Evolutionary conservation across 2,797 vertebrate genomes (phyloP), one percentile per base, ranked within the genome.

Genomic region (Coilia nasus): DNA sequence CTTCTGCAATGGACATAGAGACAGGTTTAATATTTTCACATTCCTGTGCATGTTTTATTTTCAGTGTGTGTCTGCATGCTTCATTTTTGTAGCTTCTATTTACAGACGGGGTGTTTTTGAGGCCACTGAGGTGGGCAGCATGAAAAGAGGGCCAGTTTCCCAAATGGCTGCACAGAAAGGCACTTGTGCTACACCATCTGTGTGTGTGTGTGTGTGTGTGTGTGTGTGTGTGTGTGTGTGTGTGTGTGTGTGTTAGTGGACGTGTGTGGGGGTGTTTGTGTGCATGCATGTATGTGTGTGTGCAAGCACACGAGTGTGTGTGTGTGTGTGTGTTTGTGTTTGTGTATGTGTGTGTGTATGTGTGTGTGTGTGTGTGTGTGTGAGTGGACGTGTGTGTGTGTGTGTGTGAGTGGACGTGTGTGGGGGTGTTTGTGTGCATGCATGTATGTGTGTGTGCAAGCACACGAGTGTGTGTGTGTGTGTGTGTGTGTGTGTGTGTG

Each of bases 21-120:
- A 71, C 11, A 71, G 5, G 19, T 31, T 31, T 67, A 3, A 31
- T 71, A 31, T 71, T 35, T 71, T 14, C 5, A 17, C 4, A 28
- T 67, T 67, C 10, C 28, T 71, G 62, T 31, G 14, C 28, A 71
- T 71, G 28, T 71, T 35, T 1, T 71, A 15, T 35, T 35, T 71
- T 14, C 11, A 31, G 28, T 31, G 64, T 31, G 25, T 71, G 28
- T 28, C 2, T 31, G 28, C 4, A 71, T 31, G 71, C 31, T 31
- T 75, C 5, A 35, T 75, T 71, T 17, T 1, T 17, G 31, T 28
- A 6, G 28, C 14, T 1, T 75, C 31, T 78, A 78, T 78, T 78
- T 78, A 78, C 71, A 78, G 71, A 78, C 17, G 25, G 71, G 71
- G 31, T 78, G 71, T 78, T 78, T 44, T 71, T 71, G 28, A 71